These are phyloP conservation scores for Sphenopsis melanotis DNA, from an alignment of 2,797 vertebrate species.

Conservation along the genomic window DNA sequence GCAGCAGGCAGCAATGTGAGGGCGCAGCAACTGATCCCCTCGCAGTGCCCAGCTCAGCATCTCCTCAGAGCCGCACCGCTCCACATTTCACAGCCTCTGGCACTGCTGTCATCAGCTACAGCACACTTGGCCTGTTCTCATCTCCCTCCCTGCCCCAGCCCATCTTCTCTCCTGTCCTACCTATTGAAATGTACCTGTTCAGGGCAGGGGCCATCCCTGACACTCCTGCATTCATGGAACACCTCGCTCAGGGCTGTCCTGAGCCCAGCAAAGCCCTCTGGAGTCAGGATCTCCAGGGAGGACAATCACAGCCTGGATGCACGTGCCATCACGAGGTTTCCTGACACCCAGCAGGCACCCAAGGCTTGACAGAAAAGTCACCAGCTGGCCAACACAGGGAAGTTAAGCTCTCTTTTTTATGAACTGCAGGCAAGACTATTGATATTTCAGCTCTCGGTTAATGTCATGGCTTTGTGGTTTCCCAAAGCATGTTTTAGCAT, in stretches of 20 bases:
- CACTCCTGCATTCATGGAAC: rapidly evolving
- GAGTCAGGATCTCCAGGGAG: background rate
- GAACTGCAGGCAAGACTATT: background rate
- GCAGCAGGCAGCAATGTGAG: rapidly evolving
- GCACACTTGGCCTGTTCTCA: background rate
- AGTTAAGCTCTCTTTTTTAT: background rate
- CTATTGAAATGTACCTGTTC: background rate
- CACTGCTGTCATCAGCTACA: background rate
- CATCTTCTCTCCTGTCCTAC: background rate
- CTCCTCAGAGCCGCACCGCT: background rate
- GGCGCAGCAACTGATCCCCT: rapidly evolving
- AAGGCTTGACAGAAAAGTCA: background rate
- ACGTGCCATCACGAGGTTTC: rapidly evolving
- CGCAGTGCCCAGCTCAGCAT: background rate
- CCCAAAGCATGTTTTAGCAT: background rate
- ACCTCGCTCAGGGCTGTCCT: background rate
- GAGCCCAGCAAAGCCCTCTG: background rate
- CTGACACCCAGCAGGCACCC: background rate
- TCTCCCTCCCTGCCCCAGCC: too few species aligned
- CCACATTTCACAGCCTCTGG: background rate
- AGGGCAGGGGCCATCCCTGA: background rate
- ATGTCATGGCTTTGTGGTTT: background rate
- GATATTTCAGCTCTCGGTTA: background rate
- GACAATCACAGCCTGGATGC: background rate
- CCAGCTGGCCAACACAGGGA: rapidly evolving